Evolutionary conservation across 1,140 invertebrate genomes (phyloP), one percentile per base, ranked within the genome.

Genomic region (Cotesia typhae): DNA sequence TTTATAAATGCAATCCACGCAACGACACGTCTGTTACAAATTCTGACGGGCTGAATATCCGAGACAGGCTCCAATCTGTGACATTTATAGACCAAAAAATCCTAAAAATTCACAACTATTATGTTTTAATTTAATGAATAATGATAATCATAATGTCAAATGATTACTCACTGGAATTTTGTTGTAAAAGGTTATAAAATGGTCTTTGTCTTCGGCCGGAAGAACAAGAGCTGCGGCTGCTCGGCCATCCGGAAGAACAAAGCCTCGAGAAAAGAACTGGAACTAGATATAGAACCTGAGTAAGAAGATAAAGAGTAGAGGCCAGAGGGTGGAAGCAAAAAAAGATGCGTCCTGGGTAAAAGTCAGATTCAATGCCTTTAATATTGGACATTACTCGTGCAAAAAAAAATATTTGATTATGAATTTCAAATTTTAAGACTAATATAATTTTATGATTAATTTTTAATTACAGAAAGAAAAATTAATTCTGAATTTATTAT

Each of bases 1-100:
- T 63, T 70, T 72, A 72, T 72, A 67, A 72, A 72, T 72, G 70
- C 70, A 51, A 67, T 67, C 63, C 70, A 72, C 70, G 70, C 57
- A 60, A 28, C 53, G 52, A 17, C 53, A 51, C 17, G 63, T 59
- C 64, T 57, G 55, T 55, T 66, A 57, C 47, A 53, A 36, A 67
- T 51, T 6, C 35, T 53, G 51, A 67, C 51, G 51, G 51, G 65
- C 1, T 41, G 41, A 53, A 67, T 55, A 55, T 67, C 51, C 36
- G 10, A 7, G 7, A 10, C 9, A 12, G 10, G n/a, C 17, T 14
- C 1, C n/a, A 36, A 10, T 53, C 3, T 20, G 4, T 41, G 7
- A 17, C 17, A 17, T 17, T 17, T 17, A 17, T 17, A 17, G 17
- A 67, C 47, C 3, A 57, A 57, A 59, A 68, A 68, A 38, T 10